phyloP scores from a whole-genome alignment of 2,113 vertebrate genomes.

The Asarcornis scutulata region DNA sequence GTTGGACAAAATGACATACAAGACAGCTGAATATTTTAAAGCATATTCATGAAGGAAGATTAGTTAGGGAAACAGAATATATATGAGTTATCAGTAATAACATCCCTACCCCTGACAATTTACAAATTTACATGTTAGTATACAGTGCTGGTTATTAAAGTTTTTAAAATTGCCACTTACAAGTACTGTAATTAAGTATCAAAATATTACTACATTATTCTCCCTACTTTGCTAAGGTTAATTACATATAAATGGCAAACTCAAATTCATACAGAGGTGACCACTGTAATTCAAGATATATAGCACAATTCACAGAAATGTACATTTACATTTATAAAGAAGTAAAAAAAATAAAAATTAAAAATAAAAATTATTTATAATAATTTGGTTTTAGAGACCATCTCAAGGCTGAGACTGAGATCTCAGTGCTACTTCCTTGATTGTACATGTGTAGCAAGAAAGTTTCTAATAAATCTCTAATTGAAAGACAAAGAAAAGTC shows the following conservation, averaged over 20 bases:
- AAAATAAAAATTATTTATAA: neutral
- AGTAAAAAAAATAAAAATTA: neutral
- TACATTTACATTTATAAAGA: neutral
- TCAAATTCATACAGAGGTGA: neutral
- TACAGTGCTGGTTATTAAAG: neutral
- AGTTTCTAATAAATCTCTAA: neutral
- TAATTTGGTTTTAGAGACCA: neutral
- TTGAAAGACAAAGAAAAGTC: neutral
- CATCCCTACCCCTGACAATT: conserved; percentile 11
- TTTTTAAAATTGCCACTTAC: conserved; percentile 13
- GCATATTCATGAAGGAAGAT: conserved; percentile 41
- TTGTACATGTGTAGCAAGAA: neutral
- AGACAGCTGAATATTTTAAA: conserved; percentile 54
- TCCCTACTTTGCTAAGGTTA: conserved; percentile 1
- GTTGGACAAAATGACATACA: conserved; percentile 52
- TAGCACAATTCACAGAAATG: neutral
- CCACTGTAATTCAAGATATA: neutral
- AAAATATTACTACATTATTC: neutral
- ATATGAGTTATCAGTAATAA: conserved; percentile 32
- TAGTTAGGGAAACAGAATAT: conserved; percentile 39
- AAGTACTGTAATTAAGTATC: conserved; percentile 19
- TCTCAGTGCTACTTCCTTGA: neutral
- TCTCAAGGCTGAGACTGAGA: neutral
- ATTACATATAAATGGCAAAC: neutral
- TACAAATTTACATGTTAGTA: conserved; percentile 4